phyloP scores from a whole-genome alignment of 1,140 invertebrate genomes.

The Forficula auricularia region DNA sequence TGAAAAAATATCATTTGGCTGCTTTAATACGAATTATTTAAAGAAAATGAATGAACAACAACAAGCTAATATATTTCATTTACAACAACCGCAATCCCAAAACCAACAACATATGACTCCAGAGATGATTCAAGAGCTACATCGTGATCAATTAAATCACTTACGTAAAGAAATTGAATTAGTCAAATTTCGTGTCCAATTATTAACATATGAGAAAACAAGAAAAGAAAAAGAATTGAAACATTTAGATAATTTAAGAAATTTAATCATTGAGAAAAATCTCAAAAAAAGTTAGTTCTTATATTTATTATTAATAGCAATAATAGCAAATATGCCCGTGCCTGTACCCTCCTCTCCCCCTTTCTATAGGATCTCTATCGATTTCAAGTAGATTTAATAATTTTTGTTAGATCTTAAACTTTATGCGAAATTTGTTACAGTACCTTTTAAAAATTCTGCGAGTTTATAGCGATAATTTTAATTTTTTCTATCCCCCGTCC shows the following conservation, averaged over 20 bases:
- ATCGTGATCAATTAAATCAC: slow-evolving; percentile 12
- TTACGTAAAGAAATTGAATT: slow-evolving; percentile 35
- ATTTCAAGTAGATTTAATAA: too few relatives aligned
- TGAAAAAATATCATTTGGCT: slow-evolving; percentile 29
- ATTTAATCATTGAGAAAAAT: slow-evolving; percentile 21
- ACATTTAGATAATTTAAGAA: slow-evolving; percentile 25
- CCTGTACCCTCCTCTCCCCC: too few relatives aligned
- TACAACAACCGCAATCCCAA: not conserved
- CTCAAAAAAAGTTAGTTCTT: slow-evolving; percentile 22
- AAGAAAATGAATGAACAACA: not conserved
- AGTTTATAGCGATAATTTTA: too few relatives aligned
- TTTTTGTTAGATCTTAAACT: too few relatives aligned
- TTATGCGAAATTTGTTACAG: too few relatives aligned
- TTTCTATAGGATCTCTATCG: too few relatives aligned
- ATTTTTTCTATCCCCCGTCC: too few relatives aligned
- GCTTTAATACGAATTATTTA: slow-evolving; percentile 11
- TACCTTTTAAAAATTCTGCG: too few relatives aligned
- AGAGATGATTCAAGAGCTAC: slow-evolving; percentile 3
- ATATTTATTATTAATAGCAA: too few relatives aligned
- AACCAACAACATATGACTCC: not conserved
- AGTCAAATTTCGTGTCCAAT: slow-evolving; percentile 33
- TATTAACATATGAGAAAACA: slow-evolving; percentile 35
- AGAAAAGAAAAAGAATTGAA: slow-evolving; percentile 33
- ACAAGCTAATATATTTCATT: not conserved
- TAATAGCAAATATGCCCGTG: too few relatives aligned